Percentiles rank a stretch among this genome's conserved stretches.
These are phyloP conservation scores for Rhizomys pruinosus DNA, from an alignment of 2,113 vertebrate genomes.

Conservation along the genomic window DNA sequence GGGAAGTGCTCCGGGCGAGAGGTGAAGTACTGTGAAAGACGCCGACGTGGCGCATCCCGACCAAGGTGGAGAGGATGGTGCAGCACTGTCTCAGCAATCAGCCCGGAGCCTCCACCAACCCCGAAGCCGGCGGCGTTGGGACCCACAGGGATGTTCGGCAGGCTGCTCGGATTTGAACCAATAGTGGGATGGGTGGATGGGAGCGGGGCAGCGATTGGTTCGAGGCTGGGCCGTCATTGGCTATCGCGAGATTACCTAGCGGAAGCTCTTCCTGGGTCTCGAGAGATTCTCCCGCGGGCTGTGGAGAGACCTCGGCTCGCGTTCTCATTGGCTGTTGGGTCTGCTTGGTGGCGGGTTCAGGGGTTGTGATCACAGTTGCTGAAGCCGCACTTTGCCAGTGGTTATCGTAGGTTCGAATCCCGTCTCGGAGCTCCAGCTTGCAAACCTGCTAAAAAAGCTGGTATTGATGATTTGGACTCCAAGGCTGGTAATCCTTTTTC, in stretches of 20 bases:
- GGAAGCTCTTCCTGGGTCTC: constrained; percentile 33
- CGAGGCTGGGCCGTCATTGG: constrained; percentile 18
- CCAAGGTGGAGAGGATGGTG: background rate
- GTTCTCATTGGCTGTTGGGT: constrained; percentile 55
- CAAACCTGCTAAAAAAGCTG: constrained; percentile 60
- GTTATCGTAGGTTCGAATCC: constrained; percentile 56
- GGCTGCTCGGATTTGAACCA: background rate
- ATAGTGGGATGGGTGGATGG: background rate
- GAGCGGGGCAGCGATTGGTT: constrained; percentile 34
- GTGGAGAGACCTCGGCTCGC: background rate
- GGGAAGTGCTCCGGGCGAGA: background rate
- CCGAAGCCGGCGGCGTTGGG: background rate
- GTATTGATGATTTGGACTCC: constrained; percentile 50
- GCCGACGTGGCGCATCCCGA: background rate
- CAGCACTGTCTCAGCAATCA: background rate
- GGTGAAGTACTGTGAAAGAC: background rate
- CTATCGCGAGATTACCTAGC: background rate
- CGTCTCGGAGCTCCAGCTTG: constrained; percentile 47
- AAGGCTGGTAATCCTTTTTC: constrained; percentile 55
- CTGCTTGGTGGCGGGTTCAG: background rate
- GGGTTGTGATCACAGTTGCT: background rate
- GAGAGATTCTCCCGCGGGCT: background rate
- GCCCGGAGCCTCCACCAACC: background rate
- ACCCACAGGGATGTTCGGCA: background rate
- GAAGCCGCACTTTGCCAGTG: constrained; percentile 53